Conservation (phyloP, 2,888 invertebrate genomes). For the Rhamphomyia laevipes region DNA sequence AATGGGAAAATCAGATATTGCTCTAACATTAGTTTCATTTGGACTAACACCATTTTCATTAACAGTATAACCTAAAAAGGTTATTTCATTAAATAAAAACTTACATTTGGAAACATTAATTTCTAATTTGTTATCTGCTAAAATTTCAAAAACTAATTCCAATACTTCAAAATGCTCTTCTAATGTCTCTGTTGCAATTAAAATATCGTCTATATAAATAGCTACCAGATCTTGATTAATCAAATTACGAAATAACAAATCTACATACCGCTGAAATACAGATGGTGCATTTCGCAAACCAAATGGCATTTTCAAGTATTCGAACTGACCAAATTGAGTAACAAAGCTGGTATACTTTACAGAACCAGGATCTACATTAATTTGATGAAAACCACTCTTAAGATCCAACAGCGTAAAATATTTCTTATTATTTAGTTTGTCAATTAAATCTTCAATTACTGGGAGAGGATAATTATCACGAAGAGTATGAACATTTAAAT, state of each 20-base stretch:
- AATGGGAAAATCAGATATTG: conserved; percentile 14
- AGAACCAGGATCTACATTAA: neutral
- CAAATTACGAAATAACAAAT: neutral
- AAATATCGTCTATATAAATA: conserved; percentile 5
- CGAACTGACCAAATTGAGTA: neutral
- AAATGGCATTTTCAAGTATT: conserved; percentile 1
- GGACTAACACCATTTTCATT: neutral
- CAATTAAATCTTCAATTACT: neutral
- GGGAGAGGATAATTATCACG: too few species aligned
- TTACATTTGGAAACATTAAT: neutral
- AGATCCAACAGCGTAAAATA: conserved; percentile 4
- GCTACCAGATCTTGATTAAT: neutral
- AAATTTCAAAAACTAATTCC: neutral
- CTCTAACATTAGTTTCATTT: conserved; percentile 3
- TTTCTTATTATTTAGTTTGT: neutral
- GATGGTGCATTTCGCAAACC: too few species aligned
- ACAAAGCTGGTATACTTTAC: neutral
- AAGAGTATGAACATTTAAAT: neutral
- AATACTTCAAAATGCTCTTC: neutral
- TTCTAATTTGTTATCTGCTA: too few species aligned
- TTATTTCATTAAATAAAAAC: neutral
- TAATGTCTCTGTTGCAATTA: neutral
- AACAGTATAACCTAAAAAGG: conserved; percentile 1
- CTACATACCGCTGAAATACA: neutral
- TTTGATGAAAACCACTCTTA: neutral